phyloP scores from a whole-genome alignment of 2,797 vertebrate species.

The Sebastes diaconus region DNA sequence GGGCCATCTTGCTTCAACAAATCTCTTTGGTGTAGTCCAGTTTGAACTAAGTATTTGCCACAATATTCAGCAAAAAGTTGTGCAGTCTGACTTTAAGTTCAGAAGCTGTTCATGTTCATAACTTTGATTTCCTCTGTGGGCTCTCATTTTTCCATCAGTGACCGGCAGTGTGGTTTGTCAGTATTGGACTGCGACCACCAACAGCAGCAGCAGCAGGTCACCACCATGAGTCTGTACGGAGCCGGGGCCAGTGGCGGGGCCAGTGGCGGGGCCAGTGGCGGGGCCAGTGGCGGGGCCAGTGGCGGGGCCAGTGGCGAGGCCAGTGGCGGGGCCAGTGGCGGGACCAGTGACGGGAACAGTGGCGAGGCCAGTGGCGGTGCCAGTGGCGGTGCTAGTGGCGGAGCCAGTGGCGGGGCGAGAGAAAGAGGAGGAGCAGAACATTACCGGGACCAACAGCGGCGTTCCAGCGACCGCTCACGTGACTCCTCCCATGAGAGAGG shows the following conservation, averaged over 20 bases:
- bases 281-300: not conserved
- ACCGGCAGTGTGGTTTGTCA: conserved; percentile 81
- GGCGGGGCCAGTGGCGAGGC: conserved; percentile 63
- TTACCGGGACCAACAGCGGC: conserved; percentile 80
- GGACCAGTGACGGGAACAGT: no score
- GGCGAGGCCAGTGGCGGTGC: not conserved
- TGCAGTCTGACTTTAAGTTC: not conserved
- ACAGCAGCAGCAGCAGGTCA: conserved; percentile 22
- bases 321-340: conserved; percentile 74
- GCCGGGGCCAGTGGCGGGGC: conserved; percentile 63
- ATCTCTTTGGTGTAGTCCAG: not conserved
- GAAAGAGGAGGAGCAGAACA: conserved; percentile 75
- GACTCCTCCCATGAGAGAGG: conserved; percentile 95
- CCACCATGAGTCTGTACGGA: conserved; percentile 91
- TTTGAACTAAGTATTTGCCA: not conserved
- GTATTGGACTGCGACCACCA: conserved; percentile 80
- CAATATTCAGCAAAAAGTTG: not conserved
- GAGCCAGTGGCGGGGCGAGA: conserved; percentile 7
- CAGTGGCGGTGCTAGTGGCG: not conserved
- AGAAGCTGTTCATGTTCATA: not conserved
- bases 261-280: conserved; percentile 84
- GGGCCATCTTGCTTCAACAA: not conserved
- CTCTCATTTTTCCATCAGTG: conserved; percentile 73
- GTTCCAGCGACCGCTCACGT: conserved; percentile 93
- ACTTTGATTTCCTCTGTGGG: conserved; percentile 1